A percentile compares a stretch with the other conserved stretches of the same genome.
These are phyloP conservation scores for Eupithecia subumbrata DNA, from an alignment of 2,888 invertebrate species.

Conservation along the genomic window DNA sequence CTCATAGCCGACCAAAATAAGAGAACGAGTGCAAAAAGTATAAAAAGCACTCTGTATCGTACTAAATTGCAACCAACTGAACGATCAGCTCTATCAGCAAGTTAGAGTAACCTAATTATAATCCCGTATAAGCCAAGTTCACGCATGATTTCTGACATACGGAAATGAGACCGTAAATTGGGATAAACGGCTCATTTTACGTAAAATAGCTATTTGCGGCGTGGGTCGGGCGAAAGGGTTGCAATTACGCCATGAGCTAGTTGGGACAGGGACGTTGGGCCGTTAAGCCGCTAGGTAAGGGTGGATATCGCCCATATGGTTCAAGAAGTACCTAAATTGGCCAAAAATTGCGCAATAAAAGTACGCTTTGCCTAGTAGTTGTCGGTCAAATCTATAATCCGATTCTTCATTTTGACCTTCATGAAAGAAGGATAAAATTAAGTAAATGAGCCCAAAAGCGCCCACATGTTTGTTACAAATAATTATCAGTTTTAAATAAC, in stretches of 20 bases:
- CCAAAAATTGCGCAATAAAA: background rate
- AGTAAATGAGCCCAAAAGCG: no score
- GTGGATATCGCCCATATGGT: background rate
- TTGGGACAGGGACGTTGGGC: conserved; percentile 17
- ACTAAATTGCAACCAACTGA: background rate
- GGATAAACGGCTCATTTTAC: conserved; percentile 39
- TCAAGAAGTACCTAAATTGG: background rate
- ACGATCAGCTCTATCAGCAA: background rate
- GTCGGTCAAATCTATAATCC: background rate
- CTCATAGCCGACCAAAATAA: background rate
- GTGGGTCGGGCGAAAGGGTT: conserved; percentile 24
- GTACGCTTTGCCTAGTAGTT: background rate
- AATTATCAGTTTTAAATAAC: no score
- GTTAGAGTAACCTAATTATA: conserved; percentile 6
- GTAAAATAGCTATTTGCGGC: conserved; percentile 48
- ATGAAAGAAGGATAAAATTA: background rate
- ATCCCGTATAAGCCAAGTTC: conserved; percentile 8
- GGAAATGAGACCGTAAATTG: conserved; percentile 55
- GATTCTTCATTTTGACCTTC: background rate
- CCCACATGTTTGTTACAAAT: no score
- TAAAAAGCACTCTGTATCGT: background rate
- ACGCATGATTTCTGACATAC: conserved; percentile 48
- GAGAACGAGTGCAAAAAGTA: background rate
- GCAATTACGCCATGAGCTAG: conserved; percentile 33
- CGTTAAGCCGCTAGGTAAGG: background rate